Percentiles rank a stretch among this genome's conserved stretches.
Conservation (phyloP, 2,888 invertebrate genomes). For the Frankliniella fusca region DNA sequence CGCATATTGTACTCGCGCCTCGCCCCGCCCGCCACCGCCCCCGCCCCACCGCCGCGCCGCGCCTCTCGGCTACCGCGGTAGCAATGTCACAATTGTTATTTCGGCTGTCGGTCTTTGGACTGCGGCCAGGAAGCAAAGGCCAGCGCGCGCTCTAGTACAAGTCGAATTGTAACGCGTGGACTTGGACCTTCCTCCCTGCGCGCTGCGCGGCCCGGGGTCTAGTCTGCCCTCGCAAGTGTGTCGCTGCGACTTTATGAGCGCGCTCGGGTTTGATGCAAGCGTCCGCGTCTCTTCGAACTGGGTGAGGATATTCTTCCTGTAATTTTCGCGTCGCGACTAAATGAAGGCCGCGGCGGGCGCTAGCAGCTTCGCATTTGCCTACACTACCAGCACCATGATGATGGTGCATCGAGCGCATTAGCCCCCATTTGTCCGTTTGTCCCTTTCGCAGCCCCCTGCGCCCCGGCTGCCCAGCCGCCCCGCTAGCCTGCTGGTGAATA, state of each 20-base stretch:
- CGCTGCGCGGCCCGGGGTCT: slow-evolving; percentile 33
- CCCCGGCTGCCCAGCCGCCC: too few species aligned
- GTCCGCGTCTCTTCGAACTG: too few species aligned
- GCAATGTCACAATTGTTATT: slow-evolving; percentile 28
- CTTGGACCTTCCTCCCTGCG: not conserved
- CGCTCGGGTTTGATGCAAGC: too few species aligned
- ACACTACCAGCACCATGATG: too few species aligned
- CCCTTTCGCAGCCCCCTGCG: too few species aligned
- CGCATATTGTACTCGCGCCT: not conserved
- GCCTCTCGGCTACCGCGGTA: slow-evolving; percentile 31
- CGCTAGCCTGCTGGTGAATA: too few species aligned
- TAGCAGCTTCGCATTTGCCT: too few species aligned
- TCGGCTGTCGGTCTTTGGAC: slow-evolving; percentile 28
- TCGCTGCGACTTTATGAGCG: not conserved
- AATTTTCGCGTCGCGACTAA: too few species aligned
- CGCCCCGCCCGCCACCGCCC: slow-evolving; percentile 1
- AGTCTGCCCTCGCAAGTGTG: slow-evolving; percentile 31
- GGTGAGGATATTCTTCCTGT: too few species aligned
- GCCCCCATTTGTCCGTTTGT: too few species aligned
- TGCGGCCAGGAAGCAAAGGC: slow-evolving; percentile 35
- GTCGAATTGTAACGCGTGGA: not conserved
- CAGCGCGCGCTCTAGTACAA: not conserved
- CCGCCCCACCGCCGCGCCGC: not conserved
- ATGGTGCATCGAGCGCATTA: too few species aligned
- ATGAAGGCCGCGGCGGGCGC: too few species aligned